Evolutionary conservation across 2,797 vertebrate species (phyloP).

Genomic region (Micropoecilia bifurca): DNA sequence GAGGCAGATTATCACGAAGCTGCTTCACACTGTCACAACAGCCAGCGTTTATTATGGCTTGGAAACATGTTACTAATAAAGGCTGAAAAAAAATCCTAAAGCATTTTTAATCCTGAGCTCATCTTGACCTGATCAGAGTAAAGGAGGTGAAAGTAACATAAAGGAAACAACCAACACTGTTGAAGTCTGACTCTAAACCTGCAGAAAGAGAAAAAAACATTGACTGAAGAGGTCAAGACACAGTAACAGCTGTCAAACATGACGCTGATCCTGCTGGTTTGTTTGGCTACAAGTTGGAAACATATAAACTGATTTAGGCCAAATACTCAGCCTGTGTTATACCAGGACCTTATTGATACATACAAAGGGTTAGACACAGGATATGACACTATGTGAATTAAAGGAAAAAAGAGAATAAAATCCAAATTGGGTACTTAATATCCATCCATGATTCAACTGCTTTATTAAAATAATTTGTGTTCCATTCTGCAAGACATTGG

Average conservation of each 20-base stretch:
- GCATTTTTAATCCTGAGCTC: not conserved
- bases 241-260: not conserved
- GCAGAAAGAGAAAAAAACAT: not conserved
- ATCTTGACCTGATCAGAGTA: not conserved
- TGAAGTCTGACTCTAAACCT: too few relatives aligned
- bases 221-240: not conserved
- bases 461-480: not conserved
- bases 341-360: not conserved
- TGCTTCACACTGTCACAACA: not conserved
- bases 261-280: not conserved
- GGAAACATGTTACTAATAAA: too few relatives aligned
- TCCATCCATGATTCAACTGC: not conserved
- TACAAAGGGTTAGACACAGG: conserved; percentile 22
- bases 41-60: not conserved
- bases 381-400: not conserved
- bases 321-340: not conserved
- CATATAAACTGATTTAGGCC: not conserved
- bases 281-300: not conserved
- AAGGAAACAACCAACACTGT: too few relatives aligned
- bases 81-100: not conserved
- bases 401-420: conserved; percentile 1
- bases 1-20: not conserved
- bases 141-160: too few relatives aligned
- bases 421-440: not conserved
- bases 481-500: not conserved